phyloP scores from a whole-genome alignment of 2,888 invertebrate genomes.

The Adelphocoris suturalis region DNA sequence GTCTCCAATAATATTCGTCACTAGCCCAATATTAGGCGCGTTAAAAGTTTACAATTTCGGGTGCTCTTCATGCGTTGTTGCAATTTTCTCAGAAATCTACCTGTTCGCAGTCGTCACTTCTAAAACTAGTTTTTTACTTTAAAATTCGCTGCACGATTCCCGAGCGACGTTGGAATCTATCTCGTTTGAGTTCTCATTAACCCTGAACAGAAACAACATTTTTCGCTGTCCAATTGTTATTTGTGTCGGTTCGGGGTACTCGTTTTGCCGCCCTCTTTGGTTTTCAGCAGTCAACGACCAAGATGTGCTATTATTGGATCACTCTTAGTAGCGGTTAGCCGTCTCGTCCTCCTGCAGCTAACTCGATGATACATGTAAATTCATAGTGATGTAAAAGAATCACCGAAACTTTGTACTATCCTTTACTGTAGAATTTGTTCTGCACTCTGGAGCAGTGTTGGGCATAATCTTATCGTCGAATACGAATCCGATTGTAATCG shows the following conservation, averaged over 20 bases:
- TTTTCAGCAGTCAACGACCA: not conserved
- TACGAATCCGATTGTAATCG: no score
- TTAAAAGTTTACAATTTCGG: no score
- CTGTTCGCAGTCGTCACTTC: not conserved
- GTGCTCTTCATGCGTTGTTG: not conserved
- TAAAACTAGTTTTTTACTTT: not conserved
- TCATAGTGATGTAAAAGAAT: no score
- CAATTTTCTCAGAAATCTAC: not conserved
- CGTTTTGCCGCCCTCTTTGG: not conserved
- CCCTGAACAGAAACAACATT: conserved; percentile 32
- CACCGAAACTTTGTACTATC: no score
- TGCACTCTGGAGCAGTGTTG: no score
- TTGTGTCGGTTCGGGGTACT: not conserved
- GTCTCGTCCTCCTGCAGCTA: no score
- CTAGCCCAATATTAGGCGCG: no score
- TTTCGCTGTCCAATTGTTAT: conserved; percentile 1
- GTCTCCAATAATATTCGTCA: no score
- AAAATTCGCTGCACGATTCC: not conserved
- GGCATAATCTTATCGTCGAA: no score
- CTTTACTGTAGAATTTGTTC: no score
- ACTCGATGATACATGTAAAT: no score
- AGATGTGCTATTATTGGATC: not conserved
- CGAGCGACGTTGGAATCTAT: not conserved
- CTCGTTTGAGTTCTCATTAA: conserved; percentile 28
- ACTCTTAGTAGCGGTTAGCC: no score